Evolutionary conservation across 2,797 vertebrate genomes (phyloP).

Genomic region (Carcharodon carcharias): DNA sequence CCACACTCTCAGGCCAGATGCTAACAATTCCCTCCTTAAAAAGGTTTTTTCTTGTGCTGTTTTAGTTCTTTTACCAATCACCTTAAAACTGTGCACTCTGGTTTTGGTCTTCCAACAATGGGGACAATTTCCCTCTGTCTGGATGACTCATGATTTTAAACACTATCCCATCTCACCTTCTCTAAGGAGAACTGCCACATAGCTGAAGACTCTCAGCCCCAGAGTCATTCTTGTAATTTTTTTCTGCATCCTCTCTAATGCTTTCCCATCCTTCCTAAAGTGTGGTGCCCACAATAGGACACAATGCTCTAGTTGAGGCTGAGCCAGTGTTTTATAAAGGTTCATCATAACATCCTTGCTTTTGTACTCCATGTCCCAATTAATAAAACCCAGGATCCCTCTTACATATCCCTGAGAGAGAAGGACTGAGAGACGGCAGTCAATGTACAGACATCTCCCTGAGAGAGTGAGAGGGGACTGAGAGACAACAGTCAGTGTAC

Average conservation of each 20-base stretch:
- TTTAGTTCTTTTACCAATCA: not conserved
- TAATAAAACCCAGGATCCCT: not conserved
- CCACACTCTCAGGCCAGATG: not conserved
- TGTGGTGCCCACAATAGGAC: not conserved
- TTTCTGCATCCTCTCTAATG: not conserved
- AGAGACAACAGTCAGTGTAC: too few relatives aligned
- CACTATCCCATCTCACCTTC: not conserved
- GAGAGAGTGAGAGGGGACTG: too few relatives aligned
- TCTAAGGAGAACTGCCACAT: not conserved
- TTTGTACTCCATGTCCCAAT: not conserved
- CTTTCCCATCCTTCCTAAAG: not conserved
- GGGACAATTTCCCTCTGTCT: not conserved
- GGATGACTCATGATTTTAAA: not conserved
- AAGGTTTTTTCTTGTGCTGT: not conserved
- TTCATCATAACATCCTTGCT: not conserved
- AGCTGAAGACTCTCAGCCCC: not conserved
- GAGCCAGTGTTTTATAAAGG: not conserved
- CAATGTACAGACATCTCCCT: too few relatives aligned
- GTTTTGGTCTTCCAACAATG: not conserved
- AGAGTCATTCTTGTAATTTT: not conserved
- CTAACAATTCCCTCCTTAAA: not conserved
- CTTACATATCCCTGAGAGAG: too few relatives aligned
- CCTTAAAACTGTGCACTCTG: not conserved
- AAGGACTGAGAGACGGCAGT: too few relatives aligned
- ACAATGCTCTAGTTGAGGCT: not conserved